Base-by-base conservation (phyloP, 2,797 vertebrate genomes). In the Coranthus polyacanthus region DNA sequence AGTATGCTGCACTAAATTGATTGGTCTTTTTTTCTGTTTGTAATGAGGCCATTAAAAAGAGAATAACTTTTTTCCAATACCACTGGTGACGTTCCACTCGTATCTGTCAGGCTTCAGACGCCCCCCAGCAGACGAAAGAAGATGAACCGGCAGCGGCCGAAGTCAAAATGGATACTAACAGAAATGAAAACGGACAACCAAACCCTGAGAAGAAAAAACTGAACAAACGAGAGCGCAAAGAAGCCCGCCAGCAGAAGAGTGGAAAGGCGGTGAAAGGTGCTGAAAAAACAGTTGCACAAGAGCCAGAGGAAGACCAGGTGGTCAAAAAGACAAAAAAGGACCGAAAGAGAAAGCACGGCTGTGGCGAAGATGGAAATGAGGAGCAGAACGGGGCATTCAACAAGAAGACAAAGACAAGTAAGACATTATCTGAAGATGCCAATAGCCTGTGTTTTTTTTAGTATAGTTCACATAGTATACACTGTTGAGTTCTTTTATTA, bases 171-270 rank as follows among this genome's bases (percentile, higher is more conserved):
- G 39, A 68, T 1, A 49, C 42, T 2, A 82, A 83, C 29, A 74
- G 34, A 34, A 63, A 50, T 12, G 65, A 77, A 41, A 37, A 86
- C 0, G 58, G 70, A 2, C 26, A 87, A 38, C 13, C 18, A n/a
- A 55, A 56, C 2, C 12, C 6, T 0, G 75, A 79, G 45, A 81
- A 79, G 29, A 92, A 66, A 49, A 95, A 96, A 72, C 91, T 88
- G 10, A 94, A 89, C 56, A 97, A 95, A 63, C 93, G 88, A n/a
- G 94, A 95, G 82, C 63, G 47, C 73, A 91, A 84, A 81, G 92
- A 54, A 38, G 85, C 79, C 2, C 72, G 82, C 12, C 78, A 70
- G 53, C 81, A 75, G 9, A 79, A 67, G 39, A 89, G 64, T 24
- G 81, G 89, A 43, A 91, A 70, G 65, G 52, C n/a, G 13, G 17